Evolutionary conservation across 2,113 vertebrate species (phyloP), one percentile per base, ranked within the genome.

Genomic region (Lamprologus lemairii): DNA sequence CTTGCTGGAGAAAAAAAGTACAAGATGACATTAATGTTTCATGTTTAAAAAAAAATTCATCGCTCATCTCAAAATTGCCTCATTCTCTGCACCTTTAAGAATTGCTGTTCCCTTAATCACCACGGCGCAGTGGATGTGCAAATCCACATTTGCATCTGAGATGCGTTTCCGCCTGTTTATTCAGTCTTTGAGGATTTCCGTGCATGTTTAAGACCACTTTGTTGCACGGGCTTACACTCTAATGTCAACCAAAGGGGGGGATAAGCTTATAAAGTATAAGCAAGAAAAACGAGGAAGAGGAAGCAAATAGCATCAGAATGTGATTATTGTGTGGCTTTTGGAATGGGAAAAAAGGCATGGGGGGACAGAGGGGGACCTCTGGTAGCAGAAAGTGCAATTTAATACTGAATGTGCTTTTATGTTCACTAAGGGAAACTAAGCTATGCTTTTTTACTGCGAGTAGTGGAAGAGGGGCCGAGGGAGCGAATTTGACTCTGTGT

Each of bases 61-160:
- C 17, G 37, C 82, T 95, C 90, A 89, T 94, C 95, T 95, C 80
- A 84, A 91, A 95, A 94, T 89, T 81, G 89, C 91, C 86, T 89
- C 83, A 90, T 91, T 92, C 84, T 58, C 88, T 3, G 57, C 88
- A 84, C 80, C 65, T 92, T 92, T 49, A 65, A 89, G 84, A 93
- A 89, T 63, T 83, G 86, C 86, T 84, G n/a, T 92, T 83, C 33
- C 49, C 90, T 89, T 94, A 93, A 95, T 93, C 92, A 91, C 86
- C 63, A 11, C 26, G 3, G 80, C 79, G 12, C 2, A 54, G 88
- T 49, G 31, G 75, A 93, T 71, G 84, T 80, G 83, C 83, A 86
- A 89, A 94, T 92, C 88, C 89, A 89, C 88, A 95, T 96, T 95
- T 95, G 91, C 95, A 96, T 96, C 83, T 53, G 60, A 91, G 92